Percentiles rank a stretch among this genome's conserved stretches.
Conservation (phyloP, 2,888 invertebrate genomes). For the Acleris cristana region DNA sequence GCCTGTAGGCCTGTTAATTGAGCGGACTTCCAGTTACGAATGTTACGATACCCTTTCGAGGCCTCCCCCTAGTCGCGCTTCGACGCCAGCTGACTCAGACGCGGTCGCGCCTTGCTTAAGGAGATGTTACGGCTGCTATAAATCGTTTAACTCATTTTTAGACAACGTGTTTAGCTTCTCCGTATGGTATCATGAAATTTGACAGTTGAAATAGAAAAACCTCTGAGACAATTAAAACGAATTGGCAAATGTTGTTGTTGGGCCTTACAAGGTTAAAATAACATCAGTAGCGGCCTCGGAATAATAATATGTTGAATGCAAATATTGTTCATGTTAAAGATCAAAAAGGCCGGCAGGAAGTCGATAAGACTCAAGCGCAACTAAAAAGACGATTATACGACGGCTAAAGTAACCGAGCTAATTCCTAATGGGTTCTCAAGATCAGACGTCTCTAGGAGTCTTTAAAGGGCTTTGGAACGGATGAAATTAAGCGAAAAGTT, state of each 20-base stretch:
- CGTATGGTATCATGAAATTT: no score
- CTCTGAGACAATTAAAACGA: no score
- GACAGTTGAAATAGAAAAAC: no score
- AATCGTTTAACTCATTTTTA: neutral
- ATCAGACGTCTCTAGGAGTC: conserved; percentile 33
- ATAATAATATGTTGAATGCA: conserved; percentile 9
- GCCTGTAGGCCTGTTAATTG: conserved; percentile 7
- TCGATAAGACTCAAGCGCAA: conserved; percentile 14
- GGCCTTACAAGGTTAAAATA: no score
- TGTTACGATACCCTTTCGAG: conserved; percentile 61
- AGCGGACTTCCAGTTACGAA: conserved; percentile 41
- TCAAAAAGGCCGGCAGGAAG: conserved; percentile 27
- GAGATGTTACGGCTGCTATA: conserved; percentile 23
- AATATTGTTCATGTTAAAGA: conserved; percentile 22
- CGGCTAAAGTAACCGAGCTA: conserved; percentile 25
- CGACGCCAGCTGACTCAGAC: conserved; percentile 69
- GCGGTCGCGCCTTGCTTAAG: conserved; percentile 57
- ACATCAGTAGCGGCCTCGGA: no score
- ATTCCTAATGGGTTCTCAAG: conserved; percentile 29
- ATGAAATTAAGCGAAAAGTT: conserved; percentile 36
- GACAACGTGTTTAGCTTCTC: neutral
- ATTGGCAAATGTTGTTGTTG: no score
- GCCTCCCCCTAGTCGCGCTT: conserved; percentile 74
- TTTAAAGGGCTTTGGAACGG: conserved; percentile 25
- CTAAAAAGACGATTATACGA: conserved; percentile 23